These are phyloP conservation scores for Cryptocheilus praepositus DNA, from an alignment of 2,888 invertebrate species.

Conservation along the genomic window DNA sequence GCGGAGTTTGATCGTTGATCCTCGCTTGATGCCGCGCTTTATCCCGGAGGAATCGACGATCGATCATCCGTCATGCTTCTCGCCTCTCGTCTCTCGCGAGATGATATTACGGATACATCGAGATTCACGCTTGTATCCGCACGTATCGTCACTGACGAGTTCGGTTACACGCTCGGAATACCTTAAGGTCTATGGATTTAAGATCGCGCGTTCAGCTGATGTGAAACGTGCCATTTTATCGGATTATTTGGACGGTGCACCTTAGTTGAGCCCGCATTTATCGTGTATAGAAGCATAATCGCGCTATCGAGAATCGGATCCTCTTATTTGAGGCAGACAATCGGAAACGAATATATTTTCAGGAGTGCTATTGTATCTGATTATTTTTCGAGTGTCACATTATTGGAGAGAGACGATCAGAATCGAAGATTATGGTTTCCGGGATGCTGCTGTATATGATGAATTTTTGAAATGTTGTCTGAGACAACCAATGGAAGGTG, in stretches of 20 bases:
- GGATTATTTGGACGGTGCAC: not conserved
- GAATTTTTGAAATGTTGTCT: too few relatives aligned
- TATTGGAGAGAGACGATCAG: too few relatives aligned
- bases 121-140: constrained; percentile 2
- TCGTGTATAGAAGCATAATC: too few relatives aligned
- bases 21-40: constrained; percentile 67
- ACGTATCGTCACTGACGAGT: constrained; percentile 28
- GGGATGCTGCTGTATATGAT: too few relatives aligned
- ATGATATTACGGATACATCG: constrained; percentile 19
- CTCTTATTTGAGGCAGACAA: too few relatives aligned
- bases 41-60: constrained; percentile 70
- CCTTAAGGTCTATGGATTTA: not conserved
- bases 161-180: constrained; percentile 39
- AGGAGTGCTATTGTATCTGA: too few relatives aligned
- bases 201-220: not conserved
- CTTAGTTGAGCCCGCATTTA: too few relatives aligned
- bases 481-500: too few relatives aligned
- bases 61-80: constrained; percentile 66
- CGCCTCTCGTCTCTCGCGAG: constrained; percentile 18
- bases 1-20: constrained; percentile 58
- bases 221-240: constrained; percentile 17
- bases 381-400: too few relatives aligned
- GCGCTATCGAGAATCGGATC: too few relatives aligned
- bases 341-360: too few relatives aligned
- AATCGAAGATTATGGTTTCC: too few relatives aligned